Base-by-base conservation (phyloP, 2,797 vertebrate species). In the Myotis daubentonii region DNA sequence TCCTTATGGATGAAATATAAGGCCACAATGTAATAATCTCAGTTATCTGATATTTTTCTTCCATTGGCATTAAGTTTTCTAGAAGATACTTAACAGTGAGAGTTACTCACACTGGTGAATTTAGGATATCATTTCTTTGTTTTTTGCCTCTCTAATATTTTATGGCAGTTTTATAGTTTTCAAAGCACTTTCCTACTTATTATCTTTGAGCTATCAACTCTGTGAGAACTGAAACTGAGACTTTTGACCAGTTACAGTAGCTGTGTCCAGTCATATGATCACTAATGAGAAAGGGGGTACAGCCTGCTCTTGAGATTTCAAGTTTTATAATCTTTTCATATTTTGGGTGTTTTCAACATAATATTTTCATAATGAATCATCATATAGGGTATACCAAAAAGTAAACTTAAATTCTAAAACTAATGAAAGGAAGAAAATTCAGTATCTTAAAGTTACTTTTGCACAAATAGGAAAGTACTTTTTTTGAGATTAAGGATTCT, bases 391-490 rank as follows among this genome's bases (percentile, higher is more conserved):
- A 84, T 80, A 53, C 47, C 38, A 71, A 75, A 88, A 88, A 91
- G 12, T 92, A 76, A 85, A 71, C 47, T 80, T 16, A 15, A 25
- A 33, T 80, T 87, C 41, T 84, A 55, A 85, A 84, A 44, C 72
- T 76, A 51, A 89, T 12, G 33, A 89, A 85, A 91, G 49, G 65
- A 87, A 72, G 70, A 91, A 86, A 78, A 87, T 72, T 25, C 2
- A 65, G 22, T 86, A 84, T 86, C 70, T 78, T 78, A 91, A 84
- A 68, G 68, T 91, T 91, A 70, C 49, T 88, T 57, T 49, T 41
- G 66, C 70, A 19, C 91, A 76, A 66, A 6, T 78, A 57, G 47
- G 30, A 87, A 87, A 84, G 49, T 65, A 30, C 16, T 19, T 28
- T 57, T 60, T 89, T 30, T 90, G 23, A 95, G 49, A 76, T 89